Conservation (phyloP, 2,888 invertebrate species). For the Dilophus febrilis region DNA sequence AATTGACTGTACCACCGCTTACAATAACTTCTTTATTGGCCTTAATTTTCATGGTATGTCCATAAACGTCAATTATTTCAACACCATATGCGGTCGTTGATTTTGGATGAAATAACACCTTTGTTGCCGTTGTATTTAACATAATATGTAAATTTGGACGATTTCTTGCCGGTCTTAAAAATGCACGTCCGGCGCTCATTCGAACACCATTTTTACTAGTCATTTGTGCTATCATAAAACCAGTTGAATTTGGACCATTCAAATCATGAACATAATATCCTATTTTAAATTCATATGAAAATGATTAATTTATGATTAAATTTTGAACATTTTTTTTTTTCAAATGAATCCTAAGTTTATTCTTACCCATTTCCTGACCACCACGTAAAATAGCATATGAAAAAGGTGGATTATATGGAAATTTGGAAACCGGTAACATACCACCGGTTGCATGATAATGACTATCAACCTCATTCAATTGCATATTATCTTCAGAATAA, state of each 20-base stretch:
- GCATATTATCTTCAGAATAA: conserved; percentile 68
- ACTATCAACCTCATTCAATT: conserved; percentile 49
- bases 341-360: background rate
- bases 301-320: background rate
- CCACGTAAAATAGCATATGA: conserved; percentile 60
- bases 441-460: conserved; percentile 67
- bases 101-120: conserved; percentile 55
- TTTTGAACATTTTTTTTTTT: background rate
- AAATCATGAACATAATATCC: conserved; percentile 61
- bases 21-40: conserved; percentile 68
- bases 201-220: conserved; percentile 74
- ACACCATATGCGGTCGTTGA: conserved; percentile 62
- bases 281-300: conserved; percentile 17
- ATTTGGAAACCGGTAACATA: conserved; percentile 58
- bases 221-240: conserved; percentile 77
- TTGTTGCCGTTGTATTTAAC: conserved; percentile 64
- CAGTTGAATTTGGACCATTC: conserved; percentile 64
- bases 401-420: conserved; percentile 72
- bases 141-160: conserved; percentile 67
- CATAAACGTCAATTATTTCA: conserved; percentile 35
- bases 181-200: conserved; percentile 64
- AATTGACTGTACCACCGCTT: conserved; percentile 74
- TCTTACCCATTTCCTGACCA: conserved; percentile 54
- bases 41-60: conserved; percentile 39
- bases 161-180: conserved; percentile 57